These are phyloP conservation scores for Portunus trituberculatus DNA, from an alignment of 1,140 invertebrate species.

Conservation along the genomic window DNA sequence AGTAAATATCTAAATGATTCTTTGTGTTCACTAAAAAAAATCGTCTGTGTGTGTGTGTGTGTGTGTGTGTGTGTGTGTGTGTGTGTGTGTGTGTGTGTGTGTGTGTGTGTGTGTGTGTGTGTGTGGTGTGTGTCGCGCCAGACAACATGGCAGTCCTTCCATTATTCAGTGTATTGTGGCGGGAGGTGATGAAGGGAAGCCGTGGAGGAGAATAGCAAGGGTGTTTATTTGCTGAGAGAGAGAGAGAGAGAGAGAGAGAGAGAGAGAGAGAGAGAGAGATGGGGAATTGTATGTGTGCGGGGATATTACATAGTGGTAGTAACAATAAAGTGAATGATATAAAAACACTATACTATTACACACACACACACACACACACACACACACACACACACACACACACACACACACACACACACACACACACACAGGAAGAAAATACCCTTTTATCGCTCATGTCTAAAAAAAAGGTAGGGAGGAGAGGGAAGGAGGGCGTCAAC, in stretches of 20 bases:
- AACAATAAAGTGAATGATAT: too few relatives aligned
- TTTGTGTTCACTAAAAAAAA: slow-evolving; percentile 49
- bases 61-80: slow-evolving; percentile 41
- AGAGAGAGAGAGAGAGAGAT: background rate
- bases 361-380: too few relatives aligned
- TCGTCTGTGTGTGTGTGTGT: slow-evolving; percentile 47
- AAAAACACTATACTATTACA: too few relatives aligned
- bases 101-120: slow-evolving; percentile 38
- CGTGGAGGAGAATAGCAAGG: background rate
- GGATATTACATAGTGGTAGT: too few relatives aligned
- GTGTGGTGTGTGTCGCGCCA: background rate
- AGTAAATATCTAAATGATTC: background rate
- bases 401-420: too few relatives aligned
- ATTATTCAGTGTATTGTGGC: background rate
- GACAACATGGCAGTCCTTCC: too few relatives aligned
- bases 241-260: background rate
- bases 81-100: slow-evolving; percentile 38
- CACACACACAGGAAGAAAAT: too few relatives aligned
- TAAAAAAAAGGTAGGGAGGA: too few relatives aligned
- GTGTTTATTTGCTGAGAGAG: background rate
- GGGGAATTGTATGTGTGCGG: background rate
- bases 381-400: too few relatives aligned
- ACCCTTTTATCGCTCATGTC: too few relatives aligned
- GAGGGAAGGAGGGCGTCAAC: too few relatives aligned
- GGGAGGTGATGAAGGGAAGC: background rate